These are phyloP conservation scores for Ischnura elegans DNA, from an alignment of 2,888 invertebrate genomes.

Conservation along the genomic window DNA sequence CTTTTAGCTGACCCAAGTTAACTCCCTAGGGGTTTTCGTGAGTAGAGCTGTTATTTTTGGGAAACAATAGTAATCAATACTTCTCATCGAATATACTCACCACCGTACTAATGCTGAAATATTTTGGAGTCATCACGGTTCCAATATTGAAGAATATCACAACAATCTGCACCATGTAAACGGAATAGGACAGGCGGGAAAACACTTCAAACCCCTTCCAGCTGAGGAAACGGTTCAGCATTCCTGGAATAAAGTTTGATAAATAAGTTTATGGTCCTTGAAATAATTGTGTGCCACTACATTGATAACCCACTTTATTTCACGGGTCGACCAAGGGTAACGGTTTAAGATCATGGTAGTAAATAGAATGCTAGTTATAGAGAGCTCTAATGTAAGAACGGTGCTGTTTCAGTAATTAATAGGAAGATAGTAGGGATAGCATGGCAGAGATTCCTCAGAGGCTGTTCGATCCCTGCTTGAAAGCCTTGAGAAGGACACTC, in stretches of 20 bases:
- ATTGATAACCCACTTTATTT: too few relatives aligned
- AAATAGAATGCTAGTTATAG: too few relatives aligned
- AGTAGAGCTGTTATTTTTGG: neutral
- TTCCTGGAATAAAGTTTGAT: neutral
- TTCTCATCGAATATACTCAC: constrained; percentile 19
- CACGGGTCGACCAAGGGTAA: too few relatives aligned
- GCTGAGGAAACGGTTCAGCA: constrained; percentile 68
- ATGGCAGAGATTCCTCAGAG: too few relatives aligned
- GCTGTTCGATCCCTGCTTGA: too few relatives aligned
- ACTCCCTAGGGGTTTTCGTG: neutral
- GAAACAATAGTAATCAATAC: neutral
- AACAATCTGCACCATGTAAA: constrained; percentile 69
- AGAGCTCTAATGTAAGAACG: too few relatives aligned
- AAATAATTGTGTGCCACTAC: too few relatives aligned
- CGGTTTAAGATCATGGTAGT: too few relatives aligned
- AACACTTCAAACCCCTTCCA: constrained; percentile 69
- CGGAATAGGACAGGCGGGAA: constrained; percentile 68
- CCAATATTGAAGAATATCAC: constrained; percentile 68
- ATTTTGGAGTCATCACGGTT: constrained; percentile 26
- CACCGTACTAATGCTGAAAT: constrained; percentile 47
- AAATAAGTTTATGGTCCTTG: too few relatives aligned
- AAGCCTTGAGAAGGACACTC: too few relatives aligned
- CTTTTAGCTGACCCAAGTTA: neutral
- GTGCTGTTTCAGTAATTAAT: too few relatives aligned
- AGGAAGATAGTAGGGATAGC: too few relatives aligned